Base-by-base conservation (phyloP, 2,113 vertebrate species). In the Carlito syrichta region DNA sequence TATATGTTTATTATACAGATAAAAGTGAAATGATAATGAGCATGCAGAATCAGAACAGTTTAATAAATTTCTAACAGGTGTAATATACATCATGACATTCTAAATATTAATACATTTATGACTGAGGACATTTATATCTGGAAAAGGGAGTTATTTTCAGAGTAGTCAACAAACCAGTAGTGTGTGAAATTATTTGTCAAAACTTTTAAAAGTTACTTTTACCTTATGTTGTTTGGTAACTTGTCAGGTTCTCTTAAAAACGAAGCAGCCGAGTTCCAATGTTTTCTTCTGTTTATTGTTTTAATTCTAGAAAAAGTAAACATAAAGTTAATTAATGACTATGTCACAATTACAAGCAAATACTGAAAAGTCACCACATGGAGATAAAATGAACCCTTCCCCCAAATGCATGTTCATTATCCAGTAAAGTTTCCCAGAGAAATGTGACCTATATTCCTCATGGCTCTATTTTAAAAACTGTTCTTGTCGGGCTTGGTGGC, bases 121-220 rank as follows among this genome's bases (percentile, higher is more conserved):
- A n/a, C 1, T 66, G 32, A 92, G 63, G 6, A 69, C 22, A 66
- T 66, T 78, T 43, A 27, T 54, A 79, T 10, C 17, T 54, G 9
- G 6, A 71, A 85, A 91, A 86, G 3, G 8, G 10, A n/a, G 2
- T 68, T 38, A 32, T 89, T 89, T 68, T 25, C 32, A 43, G 16
- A 38, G 25, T 19, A 73, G 45, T 7, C 69, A 94, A 76, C 23
- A 48, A 76, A 58, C 19, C 85, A 85, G 45, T 52, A 69, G 3
- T 56, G 38, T 58, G 56, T 56, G 23, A 82, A 92, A 14, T 73
- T 85, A 79, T 58, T 90, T 87, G 13, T 40, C 38, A 68, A 93
- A 62, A 92, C 45, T 69, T 95, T 50, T 30, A 38, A 92, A 94
- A 58, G 45, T 81, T 95, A 40, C 14, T 95, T 86, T 93, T 97